phyloP scores from a whole-genome alignment of 2,113 vertebrate genomes.

The Prunella fulvescens region DNA sequence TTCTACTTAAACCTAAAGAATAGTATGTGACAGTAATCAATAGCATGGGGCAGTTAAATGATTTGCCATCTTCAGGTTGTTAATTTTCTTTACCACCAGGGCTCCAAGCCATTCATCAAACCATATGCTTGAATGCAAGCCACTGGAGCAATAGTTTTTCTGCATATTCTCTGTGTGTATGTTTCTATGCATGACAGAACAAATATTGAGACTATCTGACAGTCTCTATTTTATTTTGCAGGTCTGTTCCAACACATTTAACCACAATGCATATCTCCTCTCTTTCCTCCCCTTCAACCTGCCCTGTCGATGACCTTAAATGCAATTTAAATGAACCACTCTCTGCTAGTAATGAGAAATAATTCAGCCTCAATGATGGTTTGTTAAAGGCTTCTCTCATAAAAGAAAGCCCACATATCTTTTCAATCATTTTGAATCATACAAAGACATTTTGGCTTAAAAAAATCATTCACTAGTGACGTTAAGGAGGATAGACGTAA shows the following conservation, averaged over 20 bases:
- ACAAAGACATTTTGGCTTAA: rapidly evolving
- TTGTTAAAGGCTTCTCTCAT: neutral
- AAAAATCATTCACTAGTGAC: neutral
- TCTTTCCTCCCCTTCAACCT: neutral
- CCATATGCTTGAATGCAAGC: conserved; percentile 11
- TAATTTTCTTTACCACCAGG: conserved; percentile 9
- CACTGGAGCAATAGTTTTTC: neutral
- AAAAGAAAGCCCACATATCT: neutral
- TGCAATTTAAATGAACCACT: conserved; percentile 18
- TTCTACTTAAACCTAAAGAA: neutral
- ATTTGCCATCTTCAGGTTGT: neutral
- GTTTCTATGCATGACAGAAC: conserved; percentile 33
- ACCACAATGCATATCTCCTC: conserved; percentile 1
- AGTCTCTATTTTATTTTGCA: conserved; percentile 33
- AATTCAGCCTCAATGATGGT: neutral
- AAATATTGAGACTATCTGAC: conserved; percentile 34
- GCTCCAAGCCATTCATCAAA: conserved; percentile 24
- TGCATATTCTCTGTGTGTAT: conserved; percentile 13
- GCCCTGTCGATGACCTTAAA: conserved; percentile 33
- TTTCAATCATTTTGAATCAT: neutral
- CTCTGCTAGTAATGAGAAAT: conserved; percentile 8
- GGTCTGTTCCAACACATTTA: conserved; percentile 58
- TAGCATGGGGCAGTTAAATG: neutral
- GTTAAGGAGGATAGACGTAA: rapidly evolving
- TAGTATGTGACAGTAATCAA: neutral